Conservation (phyloP, 2,797 vertebrate species). For the Poecilia wingei region DNA sequence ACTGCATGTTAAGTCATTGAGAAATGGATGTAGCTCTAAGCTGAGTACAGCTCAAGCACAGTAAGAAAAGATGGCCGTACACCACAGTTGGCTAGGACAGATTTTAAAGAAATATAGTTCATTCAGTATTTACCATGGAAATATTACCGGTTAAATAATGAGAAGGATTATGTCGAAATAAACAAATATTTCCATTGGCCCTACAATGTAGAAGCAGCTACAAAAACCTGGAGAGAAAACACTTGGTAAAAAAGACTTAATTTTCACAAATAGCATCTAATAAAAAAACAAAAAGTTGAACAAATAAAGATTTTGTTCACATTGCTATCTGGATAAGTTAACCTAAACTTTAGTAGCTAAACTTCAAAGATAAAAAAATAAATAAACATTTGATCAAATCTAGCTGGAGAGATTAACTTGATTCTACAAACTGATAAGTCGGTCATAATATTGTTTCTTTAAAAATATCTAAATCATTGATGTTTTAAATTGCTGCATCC, state of each 20-base stretch:
- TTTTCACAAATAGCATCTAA: background rate
- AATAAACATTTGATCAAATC: background rate
- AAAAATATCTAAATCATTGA: constrained; percentile 21
- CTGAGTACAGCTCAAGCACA: background rate
- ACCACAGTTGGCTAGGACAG: background rate
- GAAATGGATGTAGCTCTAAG: background rate
- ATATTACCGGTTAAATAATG: background rate
- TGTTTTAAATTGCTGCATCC: constrained; percentile 35
- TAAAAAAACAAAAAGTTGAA: background rate
- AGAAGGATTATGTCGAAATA: background rate
- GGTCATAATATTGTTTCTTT: constrained; percentile 26
- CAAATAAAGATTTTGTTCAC: background rate
- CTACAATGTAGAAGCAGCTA: background rate
- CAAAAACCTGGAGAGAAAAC: background rate
- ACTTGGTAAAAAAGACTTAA: background rate
- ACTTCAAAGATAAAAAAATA: background rate
- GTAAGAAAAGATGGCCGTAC: background rate
- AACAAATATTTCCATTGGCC: background rate
- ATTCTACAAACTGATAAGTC: background rate
- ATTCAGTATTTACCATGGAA: background rate
- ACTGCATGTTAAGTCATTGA: background rate
- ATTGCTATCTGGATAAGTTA: background rate
- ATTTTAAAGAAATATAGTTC: background rate
- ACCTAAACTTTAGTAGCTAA: background rate
- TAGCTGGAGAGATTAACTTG: background rate